Base-by-base conservation (phyloP, 2,888 invertebrate species). In the Trissolcus brochymenae region DNA sequence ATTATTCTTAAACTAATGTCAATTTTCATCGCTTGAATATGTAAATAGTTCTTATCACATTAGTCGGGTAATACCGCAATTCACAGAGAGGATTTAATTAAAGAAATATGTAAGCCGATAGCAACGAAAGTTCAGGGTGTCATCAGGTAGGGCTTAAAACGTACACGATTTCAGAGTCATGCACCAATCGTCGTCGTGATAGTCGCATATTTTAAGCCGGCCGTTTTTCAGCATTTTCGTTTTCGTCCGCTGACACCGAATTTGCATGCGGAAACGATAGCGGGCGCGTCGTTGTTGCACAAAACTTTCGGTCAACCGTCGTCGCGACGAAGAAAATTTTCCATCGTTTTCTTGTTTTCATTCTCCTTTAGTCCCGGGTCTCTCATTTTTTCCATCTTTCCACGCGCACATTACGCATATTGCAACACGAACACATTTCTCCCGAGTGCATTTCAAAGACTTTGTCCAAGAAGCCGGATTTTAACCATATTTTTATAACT, bases 141-240 rank as follows among this genome's bases (percentile, higher is more conserved):
- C 81, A 83, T 83, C 81, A 81, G 75, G 80, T 21, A 81, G 71
- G 79, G 82, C 82, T 85, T 77, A 77, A 46, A 78, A 76, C 51
- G 77, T 75, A 80, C 79, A 79, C 79, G 75, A 78, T 81, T 79
- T 79, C 59, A 66, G 73, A 80, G 78, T 70, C 79, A 83, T 82
- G 81, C 85, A 88, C 87, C 87, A 88, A 88, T 88, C 88, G 88
- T 84, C 81, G 78, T 56, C 80, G 82, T 85, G 84, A 86, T 88
- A 88, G 87, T 87, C 88, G 85, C 87, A 87, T 87, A 87, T 88
- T 88, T 87, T 87, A 88, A 88, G 88, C 88, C 82, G 83, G 81
- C 85, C 87, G 86, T 89, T 89, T 89, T 88, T 89, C 88, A 89
- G 88, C 86, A 88, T 88, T 88, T 88, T 81, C 82, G 81, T 86